phyloP scores from a whole-genome alignment of 2,797 vertebrate species.

The Limosa lapponica region DNA sequence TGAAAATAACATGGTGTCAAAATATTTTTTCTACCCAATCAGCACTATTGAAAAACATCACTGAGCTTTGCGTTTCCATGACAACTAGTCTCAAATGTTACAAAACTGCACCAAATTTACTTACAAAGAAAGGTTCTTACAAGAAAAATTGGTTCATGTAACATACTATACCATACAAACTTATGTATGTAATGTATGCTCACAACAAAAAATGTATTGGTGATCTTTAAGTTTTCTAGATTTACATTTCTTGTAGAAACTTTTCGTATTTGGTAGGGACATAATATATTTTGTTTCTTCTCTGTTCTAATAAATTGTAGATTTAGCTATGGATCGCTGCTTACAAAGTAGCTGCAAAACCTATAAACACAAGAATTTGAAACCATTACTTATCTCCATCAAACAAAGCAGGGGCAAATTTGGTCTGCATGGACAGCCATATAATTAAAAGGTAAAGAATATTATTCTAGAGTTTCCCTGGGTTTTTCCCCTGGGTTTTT shows the following conservation, averaged over 20 bases:
- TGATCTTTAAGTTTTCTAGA: neutral
- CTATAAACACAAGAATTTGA: neutral
- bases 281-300: neutral
- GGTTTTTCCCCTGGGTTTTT: neutral
- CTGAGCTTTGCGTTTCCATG: constrained; percentile 71
- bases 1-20: constrained; percentile 73
- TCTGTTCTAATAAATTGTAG: neutral
- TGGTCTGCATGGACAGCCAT: neutral
- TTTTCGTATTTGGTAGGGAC: neutral
- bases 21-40: constrained; percentile 77
- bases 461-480: neutral
- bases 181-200: neutral
- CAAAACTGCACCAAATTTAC: constrained; percentile 61
- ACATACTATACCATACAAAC: neutral
- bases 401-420: neutral
- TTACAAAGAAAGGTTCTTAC: constrained; percentile 22
- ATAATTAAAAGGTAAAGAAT: neutral
- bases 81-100: constrained; percentile 59
- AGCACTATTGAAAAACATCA: constrained; percentile 73
- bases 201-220: fast-evolving
- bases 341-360: neutral
- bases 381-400: neutral
- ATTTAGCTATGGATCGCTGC: neutral
- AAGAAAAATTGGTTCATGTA: neutral
- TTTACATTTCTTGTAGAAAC: neutral